Percentiles rank a stretch among this genome's conserved stretches.
These are phyloP conservation scores for Synanthedon andrenaeformis DNA, from an alignment of 2,888 invertebrate species.

Conservation along the genomic window DNA sequence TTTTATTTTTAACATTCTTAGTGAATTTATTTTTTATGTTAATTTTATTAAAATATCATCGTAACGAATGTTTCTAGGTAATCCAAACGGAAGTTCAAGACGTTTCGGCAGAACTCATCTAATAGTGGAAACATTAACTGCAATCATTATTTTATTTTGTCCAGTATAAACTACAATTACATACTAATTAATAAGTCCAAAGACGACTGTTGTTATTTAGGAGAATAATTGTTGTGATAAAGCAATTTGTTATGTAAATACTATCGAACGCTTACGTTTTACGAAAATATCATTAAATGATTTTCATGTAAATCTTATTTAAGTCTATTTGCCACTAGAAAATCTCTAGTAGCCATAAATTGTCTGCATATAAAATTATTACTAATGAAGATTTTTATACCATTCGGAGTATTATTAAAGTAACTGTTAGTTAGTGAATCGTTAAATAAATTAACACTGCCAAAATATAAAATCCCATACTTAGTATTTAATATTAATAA, in stretches of 20 bases:
- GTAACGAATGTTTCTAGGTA: constrained; percentile 63
- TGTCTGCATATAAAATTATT: background rate
- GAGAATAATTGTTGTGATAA: constrained; percentile 59
- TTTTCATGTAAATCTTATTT: background rate
- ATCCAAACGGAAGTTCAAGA: constrained; percentile 65
- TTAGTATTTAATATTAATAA: constrained; percentile 25
- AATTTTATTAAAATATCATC: constrained; percentile 34
- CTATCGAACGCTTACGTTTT: background rate
- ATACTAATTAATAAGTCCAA: constrained; percentile 33
- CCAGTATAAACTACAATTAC: constrained; percentile 17
- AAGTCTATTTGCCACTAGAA: background rate
- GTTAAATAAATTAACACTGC: constrained; percentile 57
- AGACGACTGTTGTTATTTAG: constrained; percentile 61
- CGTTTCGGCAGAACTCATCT: constrained; percentile 50
- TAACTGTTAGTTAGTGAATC: constrained; percentile 16
- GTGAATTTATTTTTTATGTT: constrained; percentile 9
- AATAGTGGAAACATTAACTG: constrained; percentile 48
- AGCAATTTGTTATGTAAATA: constrained; percentile 18
- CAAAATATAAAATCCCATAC: constrained; percentile 46
- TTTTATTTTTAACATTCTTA: constrained; percentile 18
- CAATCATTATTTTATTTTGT: constrained; percentile 33
- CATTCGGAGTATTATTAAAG: background rate
- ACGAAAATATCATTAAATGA: background rate
- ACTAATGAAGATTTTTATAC: background rate
- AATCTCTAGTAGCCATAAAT: background rate